A percentile compares a stretch with the other conserved stretches of the same genome.
These are phyloP conservation scores for Eristalis intricaria DNA, from an alignment of 2,888 invertebrate species.

Conservation along the genomic window DNA sequence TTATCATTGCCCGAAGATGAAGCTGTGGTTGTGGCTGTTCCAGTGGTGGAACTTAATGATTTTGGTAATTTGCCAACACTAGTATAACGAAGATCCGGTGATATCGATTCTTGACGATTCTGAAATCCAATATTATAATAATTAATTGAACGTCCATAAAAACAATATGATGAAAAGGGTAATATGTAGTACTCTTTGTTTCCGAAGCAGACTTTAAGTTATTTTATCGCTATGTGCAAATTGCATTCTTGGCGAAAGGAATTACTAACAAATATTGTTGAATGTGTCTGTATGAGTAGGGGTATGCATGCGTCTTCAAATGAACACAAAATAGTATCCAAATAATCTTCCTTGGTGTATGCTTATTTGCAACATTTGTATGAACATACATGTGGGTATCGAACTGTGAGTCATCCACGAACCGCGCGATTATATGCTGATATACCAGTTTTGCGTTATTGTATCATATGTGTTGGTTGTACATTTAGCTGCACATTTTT, in stretches of 20 bases:
- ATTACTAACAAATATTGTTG: too few species aligned
- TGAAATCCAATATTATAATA: slow-evolving; percentile 28
- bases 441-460: slow-evolving; percentile 45
- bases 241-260: slow-evolving; percentile 33
- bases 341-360: slow-evolving; percentile 31
- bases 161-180: too few species aligned
- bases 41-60: slow-evolving; percentile 71
- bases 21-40: slow-evolving; percentile 61
- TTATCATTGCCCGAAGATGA: slow-evolving; percentile 76
- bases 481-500: slow-evolving; percentile 54
- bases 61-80: slow-evolving; percentile 79
- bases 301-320: neutral
- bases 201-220: too few species aligned
- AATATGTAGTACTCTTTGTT: too few species aligned
- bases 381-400: neutral
- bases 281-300: neutral
- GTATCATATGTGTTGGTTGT: slow-evolving; percentile 23
- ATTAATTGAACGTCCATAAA: too few species aligned
- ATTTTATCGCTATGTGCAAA: slow-evolving; percentile 11
- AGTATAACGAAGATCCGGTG: slow-evolving; percentile 80
- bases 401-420: slow-evolving; percentile 45
- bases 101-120: slow-evolving; percentile 80
- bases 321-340: neutral
- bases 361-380: slow-evolving; percentile 28
- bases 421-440: slow-evolving; percentile 8